A percentile compares a stretch with the other conserved stretches of the same genome.
Evolutionary conservation across 2,888 invertebrate species (phyloP).

Genomic region (Drosophila mimica): DNA sequence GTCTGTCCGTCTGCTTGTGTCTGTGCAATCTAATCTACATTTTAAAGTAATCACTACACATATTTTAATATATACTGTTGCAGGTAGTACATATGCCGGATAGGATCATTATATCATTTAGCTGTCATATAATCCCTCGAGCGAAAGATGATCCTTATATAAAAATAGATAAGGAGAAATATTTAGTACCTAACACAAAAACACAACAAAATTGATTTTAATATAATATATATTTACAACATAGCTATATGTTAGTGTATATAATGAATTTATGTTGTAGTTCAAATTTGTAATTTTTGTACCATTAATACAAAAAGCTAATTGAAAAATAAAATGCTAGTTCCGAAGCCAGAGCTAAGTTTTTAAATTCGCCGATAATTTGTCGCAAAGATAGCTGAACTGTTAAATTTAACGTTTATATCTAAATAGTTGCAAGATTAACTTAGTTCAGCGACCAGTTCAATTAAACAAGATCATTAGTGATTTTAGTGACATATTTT

Average conservation of each 20-base stretch:
- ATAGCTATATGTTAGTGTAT: not conserved
- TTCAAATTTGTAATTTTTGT: not conserved
- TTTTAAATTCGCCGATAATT: not conserved
- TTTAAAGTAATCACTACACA: not conserved
- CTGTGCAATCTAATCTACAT: not conserved
- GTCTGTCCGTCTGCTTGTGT: not conserved
- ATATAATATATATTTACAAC: not conserved
- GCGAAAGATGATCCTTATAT: not conserved
- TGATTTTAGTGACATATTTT: not conserved
- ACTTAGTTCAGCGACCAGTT: not conserved
- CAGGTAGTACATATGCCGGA: not conserved
- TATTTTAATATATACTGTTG: no score
- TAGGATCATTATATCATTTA: not conserved
- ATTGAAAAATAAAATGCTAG: not conserved
- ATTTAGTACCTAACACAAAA: not conserved
- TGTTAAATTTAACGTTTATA: not conserved
- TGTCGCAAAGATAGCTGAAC: not conserved
- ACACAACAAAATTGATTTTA: not conserved
- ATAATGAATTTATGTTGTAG: not conserved
- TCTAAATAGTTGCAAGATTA: not conserved
- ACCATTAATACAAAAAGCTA: not conserved
- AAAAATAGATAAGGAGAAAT: not conserved
- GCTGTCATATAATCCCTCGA: not conserved
- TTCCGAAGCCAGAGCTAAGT: not conserved
- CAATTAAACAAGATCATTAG: no score